Evolutionary conservation across 2,797 vertebrate genomes (phyloP).

Genomic region (Capromys pilorides): DNA sequence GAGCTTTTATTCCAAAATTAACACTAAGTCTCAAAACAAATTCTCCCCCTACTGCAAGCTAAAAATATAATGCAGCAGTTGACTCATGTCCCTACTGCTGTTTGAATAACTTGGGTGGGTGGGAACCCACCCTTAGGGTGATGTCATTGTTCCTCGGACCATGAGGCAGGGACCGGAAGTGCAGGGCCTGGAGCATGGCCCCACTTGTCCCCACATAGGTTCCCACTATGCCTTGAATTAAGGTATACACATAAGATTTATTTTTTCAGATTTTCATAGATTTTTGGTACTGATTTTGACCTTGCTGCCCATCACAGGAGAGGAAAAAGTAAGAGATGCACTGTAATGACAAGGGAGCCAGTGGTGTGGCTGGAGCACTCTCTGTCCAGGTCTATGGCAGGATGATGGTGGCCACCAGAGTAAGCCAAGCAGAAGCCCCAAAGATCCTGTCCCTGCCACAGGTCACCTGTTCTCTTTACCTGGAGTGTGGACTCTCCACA

Average conservation of each 20-base stretch:
- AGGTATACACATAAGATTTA: no score
- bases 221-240: no score
- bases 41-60: conserved; percentile 39
- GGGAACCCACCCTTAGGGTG: conserved; percentile 38
- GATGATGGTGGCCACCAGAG: conserved; percentile 41
- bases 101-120: conserved; percentile 58
- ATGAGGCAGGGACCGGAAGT: background rate
- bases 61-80: conserved; percentile 57
- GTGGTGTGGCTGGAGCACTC: background rate
- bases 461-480: background rate
- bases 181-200: background rate
- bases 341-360: background rate
- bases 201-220: background rate
- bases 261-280: no score
- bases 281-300: no score
- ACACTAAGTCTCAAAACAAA: conserved; percentile 74
- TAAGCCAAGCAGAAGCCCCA: background rate
- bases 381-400: background rate
- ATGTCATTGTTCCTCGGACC: conserved; percentile 45
- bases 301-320: background rate
- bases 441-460: background rate
- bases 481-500: background rate
- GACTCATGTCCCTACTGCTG: conserved; percentile 64
- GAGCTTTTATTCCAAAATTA: conserved; percentile 79
- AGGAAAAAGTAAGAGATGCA: background rate